Conservation (phyloP, 92 coral and sea anemone species). For the Actinernus sp. region DNA sequence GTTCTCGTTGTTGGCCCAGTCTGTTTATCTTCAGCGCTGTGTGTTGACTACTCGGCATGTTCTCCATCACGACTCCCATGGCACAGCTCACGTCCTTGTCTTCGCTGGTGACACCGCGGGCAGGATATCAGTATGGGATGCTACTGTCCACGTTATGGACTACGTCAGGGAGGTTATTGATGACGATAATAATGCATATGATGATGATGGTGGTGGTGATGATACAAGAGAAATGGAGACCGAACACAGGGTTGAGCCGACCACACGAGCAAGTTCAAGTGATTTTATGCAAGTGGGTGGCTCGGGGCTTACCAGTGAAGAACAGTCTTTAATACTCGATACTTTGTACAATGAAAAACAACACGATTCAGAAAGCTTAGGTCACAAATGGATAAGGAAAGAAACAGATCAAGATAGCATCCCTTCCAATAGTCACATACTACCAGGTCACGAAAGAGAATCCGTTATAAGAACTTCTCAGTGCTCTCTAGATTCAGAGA, state of each 20-base stretch:
- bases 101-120: constrained; percentile 98
- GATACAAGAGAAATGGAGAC: constrained; percentile 2
- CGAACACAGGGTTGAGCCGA: not conserved
- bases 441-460: no score
- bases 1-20: constrained; percentile 75
- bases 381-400: no score
- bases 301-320: no score
- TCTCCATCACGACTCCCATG: constrained; percentile 19
- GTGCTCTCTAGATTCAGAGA: no score
- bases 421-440: no score
- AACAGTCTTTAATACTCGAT: no score
- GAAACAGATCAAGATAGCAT: no score
- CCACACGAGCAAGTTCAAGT: not conserved
- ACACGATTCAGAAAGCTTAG: no score
- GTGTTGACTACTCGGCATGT: constrained; percentile 78
- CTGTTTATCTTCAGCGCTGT: constrained; percentile 83
- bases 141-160: constrained; percentile 61
- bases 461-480: no score
- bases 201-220: not conserved
- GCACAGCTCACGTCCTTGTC: constrained; percentile 51
- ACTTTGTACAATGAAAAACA: no score
- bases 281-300: no score
- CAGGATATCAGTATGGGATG: constrained; percentile 83
- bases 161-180: constrained; percentile 30
- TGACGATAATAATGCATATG: not conserved